Evolutionary conservation across 1,140 invertebrate genomes (phyloP).

Genomic region (Andrena cerasifolii): DNA sequence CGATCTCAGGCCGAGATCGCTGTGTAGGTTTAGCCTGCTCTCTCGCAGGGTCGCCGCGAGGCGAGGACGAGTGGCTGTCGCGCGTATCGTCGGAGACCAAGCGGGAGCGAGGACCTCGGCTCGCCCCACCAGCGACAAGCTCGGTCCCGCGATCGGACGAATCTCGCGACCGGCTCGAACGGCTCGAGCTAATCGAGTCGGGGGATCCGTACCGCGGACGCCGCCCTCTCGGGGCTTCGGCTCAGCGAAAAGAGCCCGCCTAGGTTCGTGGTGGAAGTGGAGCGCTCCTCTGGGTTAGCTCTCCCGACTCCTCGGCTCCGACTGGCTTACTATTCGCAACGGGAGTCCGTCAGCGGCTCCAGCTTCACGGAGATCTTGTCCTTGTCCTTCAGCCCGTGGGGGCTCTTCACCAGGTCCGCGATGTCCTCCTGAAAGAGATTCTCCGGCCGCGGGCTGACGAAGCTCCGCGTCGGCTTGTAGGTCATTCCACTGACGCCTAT

Average conservation of each 20-base stretch:
- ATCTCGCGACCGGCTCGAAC: background rate
- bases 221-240: slow-evolving; percentile 22
- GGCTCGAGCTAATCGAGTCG: background rate
- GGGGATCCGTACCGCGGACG: background rate
- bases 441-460: slow-evolving; percentile 84
- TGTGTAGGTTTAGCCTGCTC: background rate
- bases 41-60: slow-evolving; percentile 1
- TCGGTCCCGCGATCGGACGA: background rate
- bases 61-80: slow-evolving; percentile 31
- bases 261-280: slow-evolving; percentile 11
- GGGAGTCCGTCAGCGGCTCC: slow-evolving; percentile 80
- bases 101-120: background rate
- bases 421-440: slow-evolving; percentile 86
- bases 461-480: slow-evolving; percentile 85
- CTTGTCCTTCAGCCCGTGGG: slow-evolving; percentile 80
- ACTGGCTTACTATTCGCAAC: slow-evolving; percentile 78
- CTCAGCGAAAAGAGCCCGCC: slow-evolving; percentile 9
- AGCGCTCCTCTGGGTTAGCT: slow-evolving; percentile 12
- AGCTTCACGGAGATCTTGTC: slow-evolving; percentile 81
- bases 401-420: slow-evolving; percentile 84
- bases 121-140: background rate
- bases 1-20: slow-evolving; percentile 38
- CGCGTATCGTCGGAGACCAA: background rate
- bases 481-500: slow-evolving; percentile 86
- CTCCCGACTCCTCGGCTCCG: background rate